phyloP scores from a whole-genome alignment of 1,140 invertebrate genomes.

The Zaprionus tsacasi region DNA sequence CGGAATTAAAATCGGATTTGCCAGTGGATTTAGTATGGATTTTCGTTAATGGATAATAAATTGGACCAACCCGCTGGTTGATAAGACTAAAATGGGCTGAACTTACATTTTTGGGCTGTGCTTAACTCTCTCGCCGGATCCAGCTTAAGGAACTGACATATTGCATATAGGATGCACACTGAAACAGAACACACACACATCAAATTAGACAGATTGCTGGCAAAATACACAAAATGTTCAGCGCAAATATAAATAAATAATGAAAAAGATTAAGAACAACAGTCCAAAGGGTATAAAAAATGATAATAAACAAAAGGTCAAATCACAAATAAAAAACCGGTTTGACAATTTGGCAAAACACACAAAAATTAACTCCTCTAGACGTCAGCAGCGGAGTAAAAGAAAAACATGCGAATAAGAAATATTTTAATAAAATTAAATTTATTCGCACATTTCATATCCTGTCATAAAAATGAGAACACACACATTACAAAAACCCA shows the following conservation, averaged over 20 bases:
- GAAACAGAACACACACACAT: constrained; percentile 49
- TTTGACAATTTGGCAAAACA: constrained; percentile 54
- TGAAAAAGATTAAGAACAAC: constrained; percentile 47
- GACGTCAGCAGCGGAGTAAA: constrained; percentile 55
- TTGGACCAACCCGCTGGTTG: constrained; percentile 13
- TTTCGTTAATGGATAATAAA: constrained; percentile 48
- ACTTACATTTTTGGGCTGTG: constrained; percentile 59
- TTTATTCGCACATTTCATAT: constrained; percentile 54
- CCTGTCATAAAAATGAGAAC: background rate
- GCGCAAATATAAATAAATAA: constrained; percentile 47
- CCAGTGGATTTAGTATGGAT: constrained; percentile 40
- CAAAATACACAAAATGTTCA: constrained; percentile 46
- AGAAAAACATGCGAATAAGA: constrained; percentile 11
- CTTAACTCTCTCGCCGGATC: constrained; percentile 14
- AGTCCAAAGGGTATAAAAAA: constrained; percentile 35
- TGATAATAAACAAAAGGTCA: constrained; percentile 65
- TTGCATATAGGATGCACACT: constrained; percentile 57
- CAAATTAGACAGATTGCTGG: constrained; percentile 29
- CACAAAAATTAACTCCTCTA: constrained; percentile 57
- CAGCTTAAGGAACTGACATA: constrained; percentile 46
- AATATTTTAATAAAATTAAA: constrained; percentile 61
- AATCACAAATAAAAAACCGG: constrained; percentile 56
- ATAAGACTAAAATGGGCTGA: constrained; percentile 18
- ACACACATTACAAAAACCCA: constrained; percentile 4
- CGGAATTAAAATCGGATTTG: constrained; percentile 50